phyloP scores from a whole-genome alignment of 35 echinoderm and acorn worm genomes.

The Ophioderma brevispina region DNA sequence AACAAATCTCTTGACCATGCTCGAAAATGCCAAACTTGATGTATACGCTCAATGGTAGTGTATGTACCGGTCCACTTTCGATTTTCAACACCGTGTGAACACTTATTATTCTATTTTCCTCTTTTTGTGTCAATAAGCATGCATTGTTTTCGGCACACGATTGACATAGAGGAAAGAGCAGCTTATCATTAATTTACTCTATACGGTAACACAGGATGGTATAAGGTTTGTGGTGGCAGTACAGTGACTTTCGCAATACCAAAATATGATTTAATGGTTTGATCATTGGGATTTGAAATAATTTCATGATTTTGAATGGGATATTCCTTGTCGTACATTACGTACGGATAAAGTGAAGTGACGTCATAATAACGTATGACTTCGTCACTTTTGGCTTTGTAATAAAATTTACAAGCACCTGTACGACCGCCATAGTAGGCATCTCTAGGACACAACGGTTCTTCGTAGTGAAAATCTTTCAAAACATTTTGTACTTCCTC shows the following conservation, averaged over 20 bases:
- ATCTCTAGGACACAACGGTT: not conserved
- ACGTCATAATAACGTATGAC: not conserved
- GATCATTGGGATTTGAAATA: constrained; percentile 3
- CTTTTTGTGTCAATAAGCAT: not conserved
- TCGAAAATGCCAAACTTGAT: constrained; percentile 47
- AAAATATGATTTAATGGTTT: not conserved
- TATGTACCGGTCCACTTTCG: constrained; percentile 22
- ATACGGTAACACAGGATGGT: constrained; percentile 34
- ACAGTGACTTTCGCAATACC: constrained; percentile 29
- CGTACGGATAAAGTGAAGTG: not conserved
- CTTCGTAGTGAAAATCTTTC: not conserved
- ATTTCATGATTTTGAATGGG: constrained; percentile 46
- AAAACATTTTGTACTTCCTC: not conserved
- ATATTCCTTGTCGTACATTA: constrained; percentile 25
- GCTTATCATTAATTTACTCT: constrained; percentile 21
- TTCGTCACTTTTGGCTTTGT: not conserved
- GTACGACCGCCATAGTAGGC: constrained; percentile 19
- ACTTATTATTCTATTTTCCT: not conserved
- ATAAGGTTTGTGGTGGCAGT: constrained; percentile 22
- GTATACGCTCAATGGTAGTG: constrained; percentile 12
- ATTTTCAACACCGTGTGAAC: constrained; percentile 18
- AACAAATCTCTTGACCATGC: constrained; percentile 29
- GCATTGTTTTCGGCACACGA: constrained; percentile 7
- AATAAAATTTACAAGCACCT: not conserved
- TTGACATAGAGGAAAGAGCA: constrained; percentile 36